Evolutionary conservation across 2,113 vertebrate genomes (phyloP), one percentile per base, ranked within the genome.

Genomic region (Rhabdomys dilectus): DNA sequence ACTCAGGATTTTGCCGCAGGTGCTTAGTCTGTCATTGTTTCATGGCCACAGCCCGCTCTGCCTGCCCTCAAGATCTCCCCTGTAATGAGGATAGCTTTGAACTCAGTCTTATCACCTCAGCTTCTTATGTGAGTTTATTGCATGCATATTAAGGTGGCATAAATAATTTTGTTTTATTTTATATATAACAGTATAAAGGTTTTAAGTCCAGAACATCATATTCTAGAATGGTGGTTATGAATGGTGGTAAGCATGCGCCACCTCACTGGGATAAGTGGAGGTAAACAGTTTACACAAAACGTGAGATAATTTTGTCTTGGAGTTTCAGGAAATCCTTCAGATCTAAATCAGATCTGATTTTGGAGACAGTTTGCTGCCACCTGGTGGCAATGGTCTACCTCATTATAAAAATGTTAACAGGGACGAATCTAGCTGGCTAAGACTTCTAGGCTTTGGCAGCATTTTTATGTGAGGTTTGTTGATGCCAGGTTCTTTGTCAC

Each of bases 381-480:
- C 95, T 98, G 92, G 94, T 96, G 97, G 96, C 62, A 78, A 87
- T 89, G 95, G 66, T 95, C 45, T 53, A 29, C 26, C 89, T 93
- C 4, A 76, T 8, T 39, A 17, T 93, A 89, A 88, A 36, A 84
- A 31, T 92, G 73, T 82, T 94, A 81, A 91, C 31, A 15, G 77
- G 13, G 26, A 84, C 62, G 87, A 29, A n/a, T 73, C 9, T 85
- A 56, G 17, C n/a, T 94, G 58, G n/a, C 91, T 93, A 89, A 60
- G 68, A 93, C 24, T 94, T 95, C 53, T 17, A 78, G 84, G 39
- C 26, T 78, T 89, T 93, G 94, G 88, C 88, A 82, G 90, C 42
- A 93, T 5, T 98, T 97, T 94, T 78, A 80, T 86, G 62, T 5
- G 15, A 89, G 60, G 51, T 94, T 96, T 82, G 73, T 88, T 93